Percentiles rank a stretch among this genome's conserved stretches.
Evolutionary conservation across 2,113 vertebrate species (phyloP).

Genomic region (Apaloderma vittatum): DNA sequence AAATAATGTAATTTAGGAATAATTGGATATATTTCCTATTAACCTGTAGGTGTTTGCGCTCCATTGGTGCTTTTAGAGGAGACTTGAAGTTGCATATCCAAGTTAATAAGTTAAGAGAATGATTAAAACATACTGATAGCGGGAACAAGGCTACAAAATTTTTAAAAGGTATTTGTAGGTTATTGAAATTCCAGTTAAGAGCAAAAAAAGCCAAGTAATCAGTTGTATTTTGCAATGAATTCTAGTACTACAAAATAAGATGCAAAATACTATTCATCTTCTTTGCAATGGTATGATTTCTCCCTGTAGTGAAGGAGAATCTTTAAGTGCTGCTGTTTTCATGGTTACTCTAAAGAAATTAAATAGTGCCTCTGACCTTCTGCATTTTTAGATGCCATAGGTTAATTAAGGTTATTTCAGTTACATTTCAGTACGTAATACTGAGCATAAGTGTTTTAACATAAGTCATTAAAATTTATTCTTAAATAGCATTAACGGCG

Average conservation of each 20-base stretch:
- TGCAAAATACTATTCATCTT: neutral
- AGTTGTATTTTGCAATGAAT: neutral
- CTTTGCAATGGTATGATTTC: neutral
- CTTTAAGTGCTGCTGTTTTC: neutral
- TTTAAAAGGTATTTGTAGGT: neutral
- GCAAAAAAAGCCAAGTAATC: neutral
- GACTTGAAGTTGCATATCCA: neutral
- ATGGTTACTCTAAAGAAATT: neutral
- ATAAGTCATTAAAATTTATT: neutral
- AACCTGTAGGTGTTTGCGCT: neutral
- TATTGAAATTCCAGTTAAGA: neutral
- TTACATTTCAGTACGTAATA: neutral
- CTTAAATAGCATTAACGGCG: neutral
- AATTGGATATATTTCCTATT: neutral
- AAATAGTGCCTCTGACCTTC: neutral
- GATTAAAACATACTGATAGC: neutral
- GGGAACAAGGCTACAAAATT: neutral
- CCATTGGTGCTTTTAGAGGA: neutral
- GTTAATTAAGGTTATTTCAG: slow-evolving; percentile 29
- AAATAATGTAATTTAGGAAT: neutral
- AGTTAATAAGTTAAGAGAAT: neutral
- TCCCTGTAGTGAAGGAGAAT: neutral
- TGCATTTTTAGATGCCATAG: neutral
- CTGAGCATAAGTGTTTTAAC: neutral
- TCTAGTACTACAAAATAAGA: neutral